Percentiles rank a stretch among this genome's conserved stretches.
Evolutionary conservation across 2,797 vertebrate genomes (phyloP).

Genomic region (Anguilla obscura): DNA sequence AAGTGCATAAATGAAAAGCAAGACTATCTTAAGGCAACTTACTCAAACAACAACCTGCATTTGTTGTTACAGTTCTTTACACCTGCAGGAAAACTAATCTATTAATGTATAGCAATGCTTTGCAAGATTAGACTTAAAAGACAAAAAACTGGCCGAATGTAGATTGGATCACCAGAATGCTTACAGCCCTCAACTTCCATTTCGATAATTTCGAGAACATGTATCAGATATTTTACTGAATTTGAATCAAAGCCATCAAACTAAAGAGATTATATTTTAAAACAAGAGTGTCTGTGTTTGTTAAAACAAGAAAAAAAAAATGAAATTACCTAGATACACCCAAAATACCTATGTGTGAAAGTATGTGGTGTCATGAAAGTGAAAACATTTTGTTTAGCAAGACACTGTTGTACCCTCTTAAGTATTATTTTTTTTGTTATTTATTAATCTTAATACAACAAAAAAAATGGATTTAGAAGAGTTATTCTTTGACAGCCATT

Average conservation of each 20-base stretch:
- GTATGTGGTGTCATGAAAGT: constrained; percentile 23
- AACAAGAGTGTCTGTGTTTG: constrained; percentile 18
- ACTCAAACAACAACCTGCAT: constrained; percentile 13
- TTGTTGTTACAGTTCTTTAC: constrained; percentile 12
- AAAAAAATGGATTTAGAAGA: background rate
- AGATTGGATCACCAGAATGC: constrained; percentile 23
- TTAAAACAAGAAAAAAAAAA: constrained; percentile 23
- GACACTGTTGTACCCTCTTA: constrained; percentile 46
- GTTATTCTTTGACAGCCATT: constrained; percentile 14
- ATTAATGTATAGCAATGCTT: background rate
- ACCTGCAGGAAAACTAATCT: background rate
- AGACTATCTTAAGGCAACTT: constrained; percentile 26
- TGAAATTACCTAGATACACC: background rate
- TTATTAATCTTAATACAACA: constrained; percentile 47
- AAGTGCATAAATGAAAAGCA: constrained; percentile 31
- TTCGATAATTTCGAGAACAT: background rate
- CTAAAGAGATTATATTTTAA: constrained; percentile 6
- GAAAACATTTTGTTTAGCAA: constrained; percentile 39
- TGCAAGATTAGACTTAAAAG: constrained; percentile 1
- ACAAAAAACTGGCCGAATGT: background rate
- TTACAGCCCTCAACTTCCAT: background rate
- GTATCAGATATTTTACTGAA: background rate
- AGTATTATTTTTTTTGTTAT: constrained; percentile 54
- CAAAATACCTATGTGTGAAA: constrained; percentile 29
- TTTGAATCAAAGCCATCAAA: background rate